Evolutionary conservation across 2,888 invertebrate genomes (phyloP), one percentile per base, ranked within the genome.

Genomic region (Andricus quercusramuli): DNA sequence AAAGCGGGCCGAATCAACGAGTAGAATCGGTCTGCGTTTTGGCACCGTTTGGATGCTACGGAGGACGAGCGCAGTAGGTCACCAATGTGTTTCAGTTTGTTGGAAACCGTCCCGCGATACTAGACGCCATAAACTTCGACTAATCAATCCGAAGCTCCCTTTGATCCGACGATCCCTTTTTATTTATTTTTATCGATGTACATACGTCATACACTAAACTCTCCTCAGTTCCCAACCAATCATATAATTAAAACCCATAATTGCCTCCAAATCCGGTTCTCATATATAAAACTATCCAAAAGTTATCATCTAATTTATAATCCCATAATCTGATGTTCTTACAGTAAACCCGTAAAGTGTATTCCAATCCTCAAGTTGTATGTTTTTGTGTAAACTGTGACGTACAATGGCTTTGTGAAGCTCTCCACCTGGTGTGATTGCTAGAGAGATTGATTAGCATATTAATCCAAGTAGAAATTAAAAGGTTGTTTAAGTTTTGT

Each of bases 41-140:
- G 83, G 84, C 84, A 83, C 32, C 82, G 80, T 44, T 62, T 56
- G 67, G 78, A 80, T 79, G 62, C 76, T 68, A 64, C 80, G 79
- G 83, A 84, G 79, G 84, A 82, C 80, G 83, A 83, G 83, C 86
- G 79, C 85, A 86, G 88, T 88, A 87, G 88, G 88, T 88, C 85
- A 87, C 84, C 85, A 87, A 85, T 86, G 83, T 84, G 86, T 76
- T 81, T 88, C 86, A 88, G 88, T 88, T 88, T 87, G 86, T 86
- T 85, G 86, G 84, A 85, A 88, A 86, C 85, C 83, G 79, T 80
- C 80, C 78, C 77, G 80, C 67, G 82, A 15, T 80, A 68, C 70
- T 62, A 76, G 59, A 79, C 70, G 76, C 78, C 78, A 83, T 78
- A 65, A 56, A 79, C 20, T n/a, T 78, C n/a, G 25, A n/a, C 66